Evolutionary conservation across 2,888 invertebrate species (phyloP).

Genomic region (Ormia ochracea): DNA sequence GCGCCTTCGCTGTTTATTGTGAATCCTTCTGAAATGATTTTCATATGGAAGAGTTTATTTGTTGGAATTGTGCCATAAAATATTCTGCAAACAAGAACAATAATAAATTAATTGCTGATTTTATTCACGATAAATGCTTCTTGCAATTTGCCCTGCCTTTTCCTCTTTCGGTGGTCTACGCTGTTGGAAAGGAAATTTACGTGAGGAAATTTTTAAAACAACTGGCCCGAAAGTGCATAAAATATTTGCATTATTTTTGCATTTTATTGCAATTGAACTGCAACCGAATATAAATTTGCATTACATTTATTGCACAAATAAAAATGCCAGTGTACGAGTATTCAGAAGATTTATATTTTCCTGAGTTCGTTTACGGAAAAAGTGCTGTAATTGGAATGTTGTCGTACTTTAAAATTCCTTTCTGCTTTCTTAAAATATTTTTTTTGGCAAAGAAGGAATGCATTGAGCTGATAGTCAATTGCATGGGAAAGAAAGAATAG

Average conservation of each 20-base stretch:
- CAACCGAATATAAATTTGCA: background rate
- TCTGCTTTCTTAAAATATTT: too few species aligned
- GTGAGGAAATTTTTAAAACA: conserved; percentile 15
- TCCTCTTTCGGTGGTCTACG: background rate
- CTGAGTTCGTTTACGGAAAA: too few species aligned
- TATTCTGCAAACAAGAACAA: background rate
- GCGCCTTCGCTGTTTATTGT: conserved; percentile 8
- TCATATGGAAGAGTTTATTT: background rate
- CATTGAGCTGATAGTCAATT: too few species aligned
- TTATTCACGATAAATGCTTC: conserved; percentile 29
- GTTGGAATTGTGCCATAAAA: conserved; percentile 15
- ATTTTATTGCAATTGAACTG: conserved; percentile 33
- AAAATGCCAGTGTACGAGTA: background rate
- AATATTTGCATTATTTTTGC: conserved; percentile 51
- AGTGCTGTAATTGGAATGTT: too few species aligned
- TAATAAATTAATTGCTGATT: conserved; percentile 36
- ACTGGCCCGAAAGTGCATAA: conserved; percentile 33
- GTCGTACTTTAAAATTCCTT: too few species aligned
- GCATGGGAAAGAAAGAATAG: too few species aligned
- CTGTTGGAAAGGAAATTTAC: background rate
- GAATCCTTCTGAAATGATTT: background rate
- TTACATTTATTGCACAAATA: background rate
- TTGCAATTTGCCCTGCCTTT: background rate
- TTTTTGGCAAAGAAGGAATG: too few species aligned
- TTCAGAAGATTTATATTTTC: too few species aligned